Evolutionary conservation across 2,888 invertebrate genomes (phyloP), one percentile per base, ranked within the genome.

Genomic region (Anaspis maculata): DNA sequence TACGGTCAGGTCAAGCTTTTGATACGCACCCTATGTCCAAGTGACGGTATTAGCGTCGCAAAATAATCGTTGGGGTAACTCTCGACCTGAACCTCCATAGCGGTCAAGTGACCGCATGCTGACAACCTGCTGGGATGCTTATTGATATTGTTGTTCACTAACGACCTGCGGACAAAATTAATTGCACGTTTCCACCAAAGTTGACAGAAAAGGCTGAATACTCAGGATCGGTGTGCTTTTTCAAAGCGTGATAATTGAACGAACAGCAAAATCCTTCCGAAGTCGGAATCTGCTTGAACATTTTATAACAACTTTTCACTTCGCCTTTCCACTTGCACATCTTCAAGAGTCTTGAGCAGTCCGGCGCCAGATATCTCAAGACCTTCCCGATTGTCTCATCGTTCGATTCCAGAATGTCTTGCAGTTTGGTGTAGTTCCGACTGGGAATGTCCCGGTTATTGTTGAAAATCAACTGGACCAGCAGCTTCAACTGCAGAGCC

Each of bases 61-160:
- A 74, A 74, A 54, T 82, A 82, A 52, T 83, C 79, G 0, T 67
- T 57, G 0, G 69, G 61, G 23, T 73, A 55, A 1, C 72, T 70
- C 45, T 76, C 69, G 0, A 82, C 45, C 2, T 77, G 51, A 0
- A 77, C 67, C 0, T 76, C 74, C 1, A 83, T 62, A 0, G 79
- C 83, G 0, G 78, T 79, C 48, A 77, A 73, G 51, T 75, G 77
- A 0, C 83, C 83, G 48, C 81, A 81, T 0, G 79, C 76, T 0
- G 79, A 76, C 1, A 79, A 73, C 2, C 75, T 71, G 32, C 73
- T 70, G 0, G 80, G 78, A 2, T n/a, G n/a, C n/a, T n/a, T n/a
- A n/a, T n/a, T n/a, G n/a, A n/a, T n/a, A n/a, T n/a, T n/a, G n/a
- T n/a, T n/a, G n/a, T n/a, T n/a, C n/a, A n/a, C n/a, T n/a, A n/a